These are phyloP conservation scores for Zoroaster sp. DNA, from an alignment of 53 echinoderm and acorn worm genomes.

Conservation along the genomic window DNA sequence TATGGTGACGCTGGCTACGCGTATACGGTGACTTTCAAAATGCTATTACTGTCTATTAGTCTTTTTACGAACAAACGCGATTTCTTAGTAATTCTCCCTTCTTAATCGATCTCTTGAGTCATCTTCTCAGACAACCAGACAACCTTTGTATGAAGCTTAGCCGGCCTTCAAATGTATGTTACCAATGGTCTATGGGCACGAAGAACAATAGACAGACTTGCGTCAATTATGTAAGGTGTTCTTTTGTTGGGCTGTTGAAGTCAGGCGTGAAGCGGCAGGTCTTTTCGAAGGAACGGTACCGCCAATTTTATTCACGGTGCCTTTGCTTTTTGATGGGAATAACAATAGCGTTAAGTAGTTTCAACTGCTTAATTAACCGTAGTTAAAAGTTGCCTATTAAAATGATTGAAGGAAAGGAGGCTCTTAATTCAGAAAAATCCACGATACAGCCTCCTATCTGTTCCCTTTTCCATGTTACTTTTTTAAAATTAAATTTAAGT, in stretches of 20 bases:
- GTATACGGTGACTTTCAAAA: too few species aligned
- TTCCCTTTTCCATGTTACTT: too few species aligned
- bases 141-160: not conserved
- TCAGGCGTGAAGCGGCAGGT: not conserved
- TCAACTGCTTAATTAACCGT: too few species aligned
- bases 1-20: too few species aligned
- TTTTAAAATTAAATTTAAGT: too few species aligned
- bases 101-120: not conserved
- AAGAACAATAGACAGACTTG: not conserved
- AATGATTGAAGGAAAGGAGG: too few species aligned
- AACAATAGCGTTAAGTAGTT: too few species aligned
- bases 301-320: not conserved
- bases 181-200: not conserved
- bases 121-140: not conserved
- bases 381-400: too few species aligned
- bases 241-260: not conserved
- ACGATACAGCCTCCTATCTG: too few species aligned
- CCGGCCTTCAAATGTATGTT: not conserved
- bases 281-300: not conserved
- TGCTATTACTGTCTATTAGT: too few species aligned
- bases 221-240: conserved; percentile 4
- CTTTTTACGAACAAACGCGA: too few species aligned
- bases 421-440: too few species aligned
- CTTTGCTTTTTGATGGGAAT: not conserved
- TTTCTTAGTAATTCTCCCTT: not conserved